phyloP scores from a whole-genome alignment of 2,888 invertebrate species.

The Drosophila falleni region DNA sequence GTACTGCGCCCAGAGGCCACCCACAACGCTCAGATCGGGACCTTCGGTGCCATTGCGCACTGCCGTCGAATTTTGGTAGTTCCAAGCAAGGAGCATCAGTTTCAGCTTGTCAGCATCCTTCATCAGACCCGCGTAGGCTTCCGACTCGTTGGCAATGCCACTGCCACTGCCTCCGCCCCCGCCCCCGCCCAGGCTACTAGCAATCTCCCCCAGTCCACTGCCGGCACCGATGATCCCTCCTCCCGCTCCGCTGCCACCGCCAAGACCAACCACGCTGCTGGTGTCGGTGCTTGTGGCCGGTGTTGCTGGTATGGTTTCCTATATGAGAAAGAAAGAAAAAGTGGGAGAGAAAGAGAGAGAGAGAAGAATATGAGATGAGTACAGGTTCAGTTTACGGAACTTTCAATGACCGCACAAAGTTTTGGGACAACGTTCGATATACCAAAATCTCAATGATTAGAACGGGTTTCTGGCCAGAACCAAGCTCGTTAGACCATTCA shows the following conservation, averaged over 20 bases:
- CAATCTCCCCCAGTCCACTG: conserved; percentile 61
- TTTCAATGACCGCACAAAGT: conserved; percentile 75
- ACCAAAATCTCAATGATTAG: conserved; percentile 77
- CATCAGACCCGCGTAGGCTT: conserved; percentile 86
- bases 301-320: conserved; percentile 84
- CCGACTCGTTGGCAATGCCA: conserved; percentile 72
- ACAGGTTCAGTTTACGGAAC: conserved; percentile 38
- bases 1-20: conserved; percentile 94
- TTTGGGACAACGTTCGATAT: conserved; percentile 73
- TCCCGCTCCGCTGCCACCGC: conserved; percentile 46
- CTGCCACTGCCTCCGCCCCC: conserved; percentile 33
- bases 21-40: conserved; percentile 87
- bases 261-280: conserved; percentile 68
- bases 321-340: conserved; percentile 2
- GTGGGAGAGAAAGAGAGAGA: background rate
- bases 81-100: conserved; percentile 95
- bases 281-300: conserved; percentile 78
- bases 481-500: conserved; percentile 71
- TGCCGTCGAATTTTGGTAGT: conserved; percentile 92
- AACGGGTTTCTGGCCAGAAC: conserved; percentile 32
- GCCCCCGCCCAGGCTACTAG: conserved; percentile 59
- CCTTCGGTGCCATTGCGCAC: conserved; percentile 87
- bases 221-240: conserved; percentile 40
- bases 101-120: conserved; percentile 95
- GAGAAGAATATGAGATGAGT: conserved; percentile 30